These are phyloP conservation scores for Catajapyx aquilonaris DNA, from an alignment of 1,140 invertebrate species.

Conservation along the genomic window DNA sequence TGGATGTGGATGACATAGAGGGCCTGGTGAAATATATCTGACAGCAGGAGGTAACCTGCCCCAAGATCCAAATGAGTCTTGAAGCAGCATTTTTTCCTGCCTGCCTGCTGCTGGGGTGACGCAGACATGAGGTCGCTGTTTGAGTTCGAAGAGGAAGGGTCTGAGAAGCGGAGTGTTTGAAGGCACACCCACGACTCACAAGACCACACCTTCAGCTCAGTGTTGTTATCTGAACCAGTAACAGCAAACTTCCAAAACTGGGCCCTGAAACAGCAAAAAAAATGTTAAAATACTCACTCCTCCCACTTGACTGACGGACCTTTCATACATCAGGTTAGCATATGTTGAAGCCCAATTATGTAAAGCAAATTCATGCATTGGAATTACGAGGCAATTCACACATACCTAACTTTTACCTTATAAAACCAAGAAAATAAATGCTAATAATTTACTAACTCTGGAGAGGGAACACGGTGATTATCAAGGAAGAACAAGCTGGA, in stretches of 20 bases:
- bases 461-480: constrained; percentile 58
- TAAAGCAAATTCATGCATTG: not conserved
- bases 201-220: constrained; percentile 81
- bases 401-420: constrained; percentile 3
- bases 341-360: no score
- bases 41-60: constrained; percentile 60
- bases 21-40: constrained; percentile 54
- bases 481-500: constrained; percentile 78
- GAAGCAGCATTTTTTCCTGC: constrained; percentile 26
- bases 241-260: constrained; percentile 89
- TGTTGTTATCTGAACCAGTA: constrained; percentile 72
- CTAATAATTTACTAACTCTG: constrained; percentile 43
- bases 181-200: constrained; percentile 82
- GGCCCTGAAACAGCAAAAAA: constrained; percentile 27
- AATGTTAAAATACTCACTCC: no score
- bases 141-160: no score
- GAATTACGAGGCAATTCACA: constrained; percentile 1
- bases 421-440: constrained; percentile 4
- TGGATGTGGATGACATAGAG: constrained; percentile 55
- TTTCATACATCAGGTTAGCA: no score
- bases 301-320: no score
- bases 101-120: constrained; percentile 17
- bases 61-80: constrained; percentile 58
- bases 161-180: constrained; percentile 66
- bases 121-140: constrained; percentile 10